Base-by-base conservation (phyloP, 2,797 vertebrate species). In the Morelia viridis region DNA sequence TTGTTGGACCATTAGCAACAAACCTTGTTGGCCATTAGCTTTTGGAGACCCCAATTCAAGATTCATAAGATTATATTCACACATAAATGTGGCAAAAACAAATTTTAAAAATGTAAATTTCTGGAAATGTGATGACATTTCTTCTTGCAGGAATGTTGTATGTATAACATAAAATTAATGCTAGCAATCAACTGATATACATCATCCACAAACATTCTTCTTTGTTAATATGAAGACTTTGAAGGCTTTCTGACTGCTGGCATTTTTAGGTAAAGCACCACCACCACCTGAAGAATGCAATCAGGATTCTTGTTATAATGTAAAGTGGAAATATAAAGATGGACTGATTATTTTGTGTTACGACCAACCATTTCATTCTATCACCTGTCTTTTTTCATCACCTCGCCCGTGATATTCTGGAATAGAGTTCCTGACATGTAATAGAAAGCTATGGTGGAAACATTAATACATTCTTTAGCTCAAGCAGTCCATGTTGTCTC, bases 321-420 rank as follows among this genome's bases (percentile, higher is more conserved):
- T 95, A 96, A 97, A 97, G 95, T 97, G 95, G 96, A 97, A 97
- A 97, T 97, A 97, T 96, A 97, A 97, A 97, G 96, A 97, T 95
- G 94, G 95, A 71, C 84, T 97, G 97, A 98, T 98, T 98, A 97
- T 97, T 97, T 97, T 95, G 89, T 96, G 95, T 97, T 97, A 96
- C 93, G 50, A 91, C 91, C 94, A 95, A 97, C 92, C 31, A 83
- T 96, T 97, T 95, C 96, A 97, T 97, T 97, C 95, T 96, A 96
- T 96, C 94, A 95, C 94, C 94, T 97, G 97, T 97, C 97, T 96
- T 96, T 97, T 97, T 97, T 96, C 96, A 97, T 98, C 96, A 97
- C 91, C 87, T 95, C 92, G 46, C 91, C 46, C 95, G 94, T 96
- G 96, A 97, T 96, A 96, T 96, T 88, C 92, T 95, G 91, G 94